These are phyloP conservation scores for Nephrocerus scutellatus DNA, from an alignment of 2,888 invertebrate genomes.

Conservation along the genomic window DNA sequence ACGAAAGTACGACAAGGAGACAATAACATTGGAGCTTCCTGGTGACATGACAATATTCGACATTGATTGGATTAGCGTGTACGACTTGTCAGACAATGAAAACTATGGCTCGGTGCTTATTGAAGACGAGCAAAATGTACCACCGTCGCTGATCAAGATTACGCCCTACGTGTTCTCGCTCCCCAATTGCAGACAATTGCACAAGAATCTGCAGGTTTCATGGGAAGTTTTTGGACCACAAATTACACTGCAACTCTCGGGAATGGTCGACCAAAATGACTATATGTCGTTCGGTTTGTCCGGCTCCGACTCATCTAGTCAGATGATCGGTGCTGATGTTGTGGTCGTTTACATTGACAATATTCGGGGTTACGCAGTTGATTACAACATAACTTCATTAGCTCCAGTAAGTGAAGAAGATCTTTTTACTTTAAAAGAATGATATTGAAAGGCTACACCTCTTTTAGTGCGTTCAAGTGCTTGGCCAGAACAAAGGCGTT, in stretches of 20 bases:
- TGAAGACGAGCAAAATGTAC: conserved; percentile 76
- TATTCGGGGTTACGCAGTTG: conserved; percentile 65
- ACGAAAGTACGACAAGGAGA: conserved; percentile 63
- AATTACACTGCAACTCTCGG: conserved; percentile 77
- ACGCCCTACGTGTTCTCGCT: conserved; percentile 57
- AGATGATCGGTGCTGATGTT: conserved; percentile 81
- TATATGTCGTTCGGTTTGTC: conserved; percentile 88
- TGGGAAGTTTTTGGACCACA: conserved; percentile 90
- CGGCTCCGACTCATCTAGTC: conserved; percentile 61
- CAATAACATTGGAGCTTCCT: conserved; percentile 67
- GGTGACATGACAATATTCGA: conserved; percentile 76
- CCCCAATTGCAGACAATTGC: conserved; percentile 80
- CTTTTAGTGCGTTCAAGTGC: conserved; percentile 71
- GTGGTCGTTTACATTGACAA: conserved; percentile 69
- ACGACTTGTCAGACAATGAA: conserved; percentile 60
- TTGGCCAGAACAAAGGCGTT: conserved; percentile 79
- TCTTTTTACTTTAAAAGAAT: neutral
- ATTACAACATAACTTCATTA: conserved; percentile 78
- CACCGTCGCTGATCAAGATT: conserved; percentile 70
- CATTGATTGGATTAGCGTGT: conserved; percentile 78
- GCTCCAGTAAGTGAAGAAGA: conserved; percentile 58
- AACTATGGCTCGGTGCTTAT: conserved; percentile 70
- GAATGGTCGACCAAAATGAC: conserved; percentile 62
- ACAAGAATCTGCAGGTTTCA: conserved; percentile 72
- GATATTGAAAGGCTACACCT: neutral